Percentiles rank a stretch among this genome's conserved stretches.
These are phyloP conservation scores for Pseudochirops cupreus DNA, from an alignment of 2,797 vertebrate species.

Conservation along the genomic window DNA sequence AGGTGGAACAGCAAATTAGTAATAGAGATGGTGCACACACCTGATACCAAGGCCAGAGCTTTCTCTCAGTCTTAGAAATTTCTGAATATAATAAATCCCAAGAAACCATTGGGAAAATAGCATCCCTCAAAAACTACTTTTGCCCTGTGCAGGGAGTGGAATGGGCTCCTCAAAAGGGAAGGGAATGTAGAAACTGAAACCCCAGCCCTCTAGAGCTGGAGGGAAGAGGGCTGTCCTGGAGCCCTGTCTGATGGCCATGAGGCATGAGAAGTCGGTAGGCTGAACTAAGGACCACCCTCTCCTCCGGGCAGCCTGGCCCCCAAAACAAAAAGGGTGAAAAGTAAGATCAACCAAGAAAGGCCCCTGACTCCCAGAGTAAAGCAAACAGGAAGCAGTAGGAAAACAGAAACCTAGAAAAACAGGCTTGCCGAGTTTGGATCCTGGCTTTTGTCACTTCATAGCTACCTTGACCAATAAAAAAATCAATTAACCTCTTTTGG, in stretches of 20 bases:
- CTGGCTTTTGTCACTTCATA: background rate
- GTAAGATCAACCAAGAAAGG: background rate
- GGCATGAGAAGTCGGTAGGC: background rate
- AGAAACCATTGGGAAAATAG: background rate
- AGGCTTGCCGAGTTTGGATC: background rate
- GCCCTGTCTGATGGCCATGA: background rate
- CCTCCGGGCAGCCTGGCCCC: too few species aligned
- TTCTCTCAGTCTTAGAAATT: background rate
- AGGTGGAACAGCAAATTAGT: background rate
- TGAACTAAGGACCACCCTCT: background rate
- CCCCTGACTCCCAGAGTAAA: background rate
- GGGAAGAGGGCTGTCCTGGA: background rate
- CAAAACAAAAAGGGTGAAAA: background rate
- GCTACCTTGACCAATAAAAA: background rate
- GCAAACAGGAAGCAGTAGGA: background rate
- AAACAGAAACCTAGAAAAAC: background rate
- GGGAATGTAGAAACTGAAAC: background rate
- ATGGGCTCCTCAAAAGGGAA: background rate
- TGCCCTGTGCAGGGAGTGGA: background rate
- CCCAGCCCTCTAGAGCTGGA: background rate
- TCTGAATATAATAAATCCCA: background rate
- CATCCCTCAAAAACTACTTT: background rate
- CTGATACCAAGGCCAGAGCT: background rate
- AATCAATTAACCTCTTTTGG: background rate
- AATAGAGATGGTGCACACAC: background rate